Base-by-base conservation (phyloP, 2,888 invertebrate genomes). In the Amblyjoppa fuscipennis region DNA sequence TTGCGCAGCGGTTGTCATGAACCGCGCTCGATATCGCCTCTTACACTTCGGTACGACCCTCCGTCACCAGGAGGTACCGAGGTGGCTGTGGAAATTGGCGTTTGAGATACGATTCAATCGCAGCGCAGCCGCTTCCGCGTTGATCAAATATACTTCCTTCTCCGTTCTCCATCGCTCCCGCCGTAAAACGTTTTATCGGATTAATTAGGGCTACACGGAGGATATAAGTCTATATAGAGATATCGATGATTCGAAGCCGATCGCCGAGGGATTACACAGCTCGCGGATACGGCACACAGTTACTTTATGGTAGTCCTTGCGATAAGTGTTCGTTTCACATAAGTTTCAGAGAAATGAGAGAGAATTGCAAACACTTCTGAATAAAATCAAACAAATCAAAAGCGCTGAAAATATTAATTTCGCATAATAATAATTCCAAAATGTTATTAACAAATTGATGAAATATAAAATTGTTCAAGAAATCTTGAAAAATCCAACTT, bases 81-180 rank as follows among this genome's bases (percentile, higher is more conserved):
- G 31, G 31, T 28, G 31, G 13, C 16, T 16, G 64, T 31, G 2
- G 31, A 64, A 34, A 64, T 64, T 75, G 80, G 56, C 59, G 69
- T 70, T 81, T 34, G 20, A 49, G 59, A 81, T 81, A 59, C 59
- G 75, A 81, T 81, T 81, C 75, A 75, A 81, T 75, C 49, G 45
- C 59, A 16, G 69, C 45, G 66, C 53, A 38, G 31, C 25, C 25
- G 66, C 41, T n/a, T 9, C 66, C 51, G 38, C 73, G 51, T 68
- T 66, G 20, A 80, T 80, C 73, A 53, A 74, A 80, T 80, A 56
- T 49, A 66, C 64, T 53, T 53, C 53, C 56, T 77, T 25, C 59
- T 28, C 51, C 25, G 28, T 13, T 53, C 20, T 34, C 53, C 11
- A n/a, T 81, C 61, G 38, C 64, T 13, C 38, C 69, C 59, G 68